Evolutionary conservation across 2,113 vertebrate genomes (phyloP).

Genomic region (Actenoides hombroni): DNA sequence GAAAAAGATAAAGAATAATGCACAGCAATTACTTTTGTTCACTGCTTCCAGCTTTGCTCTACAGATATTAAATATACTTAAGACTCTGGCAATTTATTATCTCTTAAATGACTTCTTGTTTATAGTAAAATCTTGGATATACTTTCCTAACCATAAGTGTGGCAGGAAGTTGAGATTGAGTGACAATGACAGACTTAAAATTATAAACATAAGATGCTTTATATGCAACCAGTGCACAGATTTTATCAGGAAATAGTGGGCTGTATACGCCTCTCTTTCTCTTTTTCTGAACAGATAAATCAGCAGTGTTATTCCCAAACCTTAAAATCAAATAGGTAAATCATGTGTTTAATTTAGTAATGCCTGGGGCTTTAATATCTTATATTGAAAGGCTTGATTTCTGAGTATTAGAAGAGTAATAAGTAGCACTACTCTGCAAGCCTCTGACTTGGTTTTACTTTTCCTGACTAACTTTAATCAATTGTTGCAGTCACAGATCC

Average conservation of each 20-base stretch:
- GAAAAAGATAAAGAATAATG: neutral
- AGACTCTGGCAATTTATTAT: neutral
- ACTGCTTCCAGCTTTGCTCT: neutral
- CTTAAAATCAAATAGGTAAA: neutral
- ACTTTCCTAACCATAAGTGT: neutral
- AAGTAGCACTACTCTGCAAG: neutral
- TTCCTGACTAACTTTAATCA: neutral
- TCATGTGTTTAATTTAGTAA: neutral
- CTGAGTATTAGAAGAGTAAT: neutral
- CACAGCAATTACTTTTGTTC: neutral
- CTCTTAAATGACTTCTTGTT: neutral
- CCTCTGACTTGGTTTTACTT: neutral
- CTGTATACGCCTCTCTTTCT: neutral
- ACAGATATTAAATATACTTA: neutral
- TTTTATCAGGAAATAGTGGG: neutral
- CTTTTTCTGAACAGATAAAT: neutral
- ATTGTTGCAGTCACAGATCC: neutral
- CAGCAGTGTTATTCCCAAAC: neutral
- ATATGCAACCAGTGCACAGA: neutral
- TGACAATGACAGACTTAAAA: neutral
- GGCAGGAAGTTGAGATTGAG: neutral
- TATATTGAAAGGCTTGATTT: neutral
- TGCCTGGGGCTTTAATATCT: neutral
- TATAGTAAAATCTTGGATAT: neutral
- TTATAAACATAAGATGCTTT: neutral